These are phyloP conservation scores for Aradophagus sp. DNA, from an alignment of 1,140 invertebrate species.

Conservation along the genomic window DNA sequence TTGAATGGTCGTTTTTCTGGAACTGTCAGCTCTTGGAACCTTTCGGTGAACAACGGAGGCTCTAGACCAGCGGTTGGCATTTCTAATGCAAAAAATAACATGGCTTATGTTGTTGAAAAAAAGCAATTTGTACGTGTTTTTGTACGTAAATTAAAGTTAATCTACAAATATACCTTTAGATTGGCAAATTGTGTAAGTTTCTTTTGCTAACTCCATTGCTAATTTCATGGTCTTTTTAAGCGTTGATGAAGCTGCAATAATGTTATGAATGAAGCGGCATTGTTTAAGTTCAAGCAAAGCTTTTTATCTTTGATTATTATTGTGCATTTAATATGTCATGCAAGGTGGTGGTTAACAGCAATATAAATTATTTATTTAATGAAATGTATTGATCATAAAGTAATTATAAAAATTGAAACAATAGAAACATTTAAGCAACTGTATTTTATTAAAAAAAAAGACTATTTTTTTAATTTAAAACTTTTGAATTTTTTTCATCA, in stretches of 20 bases:
- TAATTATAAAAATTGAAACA: too few relatives aligned
- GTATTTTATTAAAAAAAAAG: too few relatives aligned
- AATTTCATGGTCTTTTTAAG: conserved; percentile 53
- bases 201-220: conserved; percentile 57
- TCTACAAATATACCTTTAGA: conserved; percentile 45
- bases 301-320: background rate
- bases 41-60: conserved; percentile 89
- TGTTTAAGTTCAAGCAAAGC: background rate
- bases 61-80: conserved; percentile 36
- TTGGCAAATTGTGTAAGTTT: conserved; percentile 35
- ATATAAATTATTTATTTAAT: too few relatives aligned
- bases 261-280: conserved; percentile 2
- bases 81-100: conserved; percentile 13
- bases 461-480: too few relatives aligned
- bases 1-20: conserved; percentile 86
- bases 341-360: too few relatives aligned
- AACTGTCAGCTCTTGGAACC: conserved; percentile 89
- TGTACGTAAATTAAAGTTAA: background rate
- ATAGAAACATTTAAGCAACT: too few relatives aligned
- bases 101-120: background rate
- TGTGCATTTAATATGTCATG: background rate
- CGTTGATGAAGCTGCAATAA: conserved; percentile 57
- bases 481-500: too few relatives aligned
- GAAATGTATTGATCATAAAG: too few relatives aligned
- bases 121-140: background rate